Percentiles rank a stretch among this genome's conserved stretches.
Conservation (phyloP, 2,888 invertebrate genomes). For the Aethes cnicana region DNA sequence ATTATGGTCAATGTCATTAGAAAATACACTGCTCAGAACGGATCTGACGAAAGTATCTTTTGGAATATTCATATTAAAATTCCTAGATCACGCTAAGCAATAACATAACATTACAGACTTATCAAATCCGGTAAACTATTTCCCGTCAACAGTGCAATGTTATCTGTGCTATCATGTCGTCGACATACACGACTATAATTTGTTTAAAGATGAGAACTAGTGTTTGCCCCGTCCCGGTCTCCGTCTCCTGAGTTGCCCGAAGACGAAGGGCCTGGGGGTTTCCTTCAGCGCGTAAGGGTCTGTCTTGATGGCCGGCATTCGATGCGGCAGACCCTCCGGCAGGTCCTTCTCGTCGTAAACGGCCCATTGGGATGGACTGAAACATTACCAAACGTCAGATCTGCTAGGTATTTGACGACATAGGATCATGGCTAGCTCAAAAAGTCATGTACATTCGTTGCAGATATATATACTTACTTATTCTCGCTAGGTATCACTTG, state of each 20-base stretch:
- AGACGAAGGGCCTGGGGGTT: constrained; percentile 67
- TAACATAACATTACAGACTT: no score
- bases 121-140: no score
- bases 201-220: not conserved
- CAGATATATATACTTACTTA: no score
- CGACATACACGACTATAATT: not conserved
- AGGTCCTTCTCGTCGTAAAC: constrained; percentile 72
- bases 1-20: no score
- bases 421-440: no score
- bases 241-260: constrained; percentile 51
- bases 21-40: no score
- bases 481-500: constrained; percentile 78
- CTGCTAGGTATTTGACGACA: no score
- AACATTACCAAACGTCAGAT: not conserved
- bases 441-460: no score
- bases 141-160: no score
- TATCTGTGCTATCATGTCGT: not conserved
- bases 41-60: no score
- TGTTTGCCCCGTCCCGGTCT: constrained; percentile 46
- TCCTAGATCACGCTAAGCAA: no score
- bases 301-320: constrained; percentile 61
- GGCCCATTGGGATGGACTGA: constrained; percentile 75
- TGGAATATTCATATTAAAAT: no score
- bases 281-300: constrained; percentile 72
- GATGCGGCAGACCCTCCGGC: constrained; percentile 50